Conservation (phyloP, 2,797 vertebrate genomes). For the Rousettus madagascariensis region DNA sequence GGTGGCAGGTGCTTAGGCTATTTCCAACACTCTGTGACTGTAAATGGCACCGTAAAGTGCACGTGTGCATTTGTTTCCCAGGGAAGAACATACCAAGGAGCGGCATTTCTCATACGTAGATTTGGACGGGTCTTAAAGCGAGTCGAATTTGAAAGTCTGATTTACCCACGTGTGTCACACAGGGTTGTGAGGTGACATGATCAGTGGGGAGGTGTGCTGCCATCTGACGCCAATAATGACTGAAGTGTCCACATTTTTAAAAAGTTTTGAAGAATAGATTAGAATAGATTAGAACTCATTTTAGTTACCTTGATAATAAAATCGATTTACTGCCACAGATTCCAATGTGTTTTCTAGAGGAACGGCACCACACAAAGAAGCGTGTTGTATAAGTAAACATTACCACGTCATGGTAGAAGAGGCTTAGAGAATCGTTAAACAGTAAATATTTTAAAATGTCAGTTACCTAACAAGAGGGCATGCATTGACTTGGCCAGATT, state of each 20-base stretch:
- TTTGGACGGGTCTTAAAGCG: neutral
- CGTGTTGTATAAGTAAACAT: neutral
- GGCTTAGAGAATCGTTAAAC: neutral
- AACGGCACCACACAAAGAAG: neutral
- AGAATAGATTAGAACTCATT: neutral
- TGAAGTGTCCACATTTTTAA: neutral
- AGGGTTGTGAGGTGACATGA: neutral
- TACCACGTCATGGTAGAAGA: neutral
- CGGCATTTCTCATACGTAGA: neutral
- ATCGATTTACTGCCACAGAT: neutral
- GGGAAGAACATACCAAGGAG: neutral
- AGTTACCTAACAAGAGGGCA: neutral
- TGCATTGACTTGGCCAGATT: neutral
- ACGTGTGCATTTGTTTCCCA: neutral
- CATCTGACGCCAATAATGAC: neutral
- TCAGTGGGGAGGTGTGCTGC: neutral
- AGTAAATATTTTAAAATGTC: neutral
- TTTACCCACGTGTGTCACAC: neutral
- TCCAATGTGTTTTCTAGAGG: neutral
- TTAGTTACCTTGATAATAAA: neutral
- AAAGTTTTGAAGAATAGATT: neutral
- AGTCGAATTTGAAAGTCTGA: neutral
- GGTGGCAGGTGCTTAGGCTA: neutral
- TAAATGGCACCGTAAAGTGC: neutral
- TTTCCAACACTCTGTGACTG: neutral